A percentile compares a stretch with the other conserved stretches of the same genome.
phyloP scores from a whole-genome alignment of 2,888 invertebrate genomes.

The Cheilosia pagana region DNA sequence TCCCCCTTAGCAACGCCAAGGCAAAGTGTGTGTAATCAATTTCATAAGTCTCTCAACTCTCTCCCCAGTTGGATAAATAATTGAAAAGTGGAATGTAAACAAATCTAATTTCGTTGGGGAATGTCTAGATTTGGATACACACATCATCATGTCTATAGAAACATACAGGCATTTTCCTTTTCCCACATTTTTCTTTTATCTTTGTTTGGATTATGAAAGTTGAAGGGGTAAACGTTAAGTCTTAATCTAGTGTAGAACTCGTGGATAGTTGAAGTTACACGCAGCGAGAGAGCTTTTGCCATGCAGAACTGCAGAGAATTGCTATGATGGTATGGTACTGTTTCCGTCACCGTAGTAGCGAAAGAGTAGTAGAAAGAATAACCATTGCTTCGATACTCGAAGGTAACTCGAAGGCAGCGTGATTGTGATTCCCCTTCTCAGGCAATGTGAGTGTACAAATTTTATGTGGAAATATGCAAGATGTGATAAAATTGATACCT shows the following conservation, averaged over 20 bases:
- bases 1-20: slow-evolving; percentile 43
- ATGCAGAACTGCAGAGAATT: not conserved
- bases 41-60: slow-evolving; percentile 34
- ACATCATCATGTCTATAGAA: not conserved
- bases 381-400: not conserved
- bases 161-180: slow-evolving; percentile 13
- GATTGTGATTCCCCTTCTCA: too few species aligned
- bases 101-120: slow-evolving; percentile 69
- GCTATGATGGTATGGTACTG: not conserved
- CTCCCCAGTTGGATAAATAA: slow-evolving; percentile 60
- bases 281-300: slow-evolving; percentile 45
- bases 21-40: slow-evolving; percentile 23
- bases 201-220: slow-evolving; percentile 18
- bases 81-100: slow-evolving; percentile 72
- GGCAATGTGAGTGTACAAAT: too few species aligned
- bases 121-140: slow-evolving; percentile 19
- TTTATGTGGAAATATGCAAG: too few species aligned
- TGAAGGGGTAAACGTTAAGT: slow-evolving; percentile 6
- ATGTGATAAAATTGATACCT: too few species aligned
- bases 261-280: slow-evolving; percentile 8
- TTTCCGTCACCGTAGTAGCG: too few species aligned
- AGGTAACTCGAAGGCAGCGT: not conserved
- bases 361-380: too few species aligned
- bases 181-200: slow-evolving; percentile 8
- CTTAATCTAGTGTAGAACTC: not conserved